Percentiles rank a stretch among this genome's conserved stretches.
phyloP scores from a whole-genome alignment of 2,888 invertebrate species.

The Allygus modestus region DNA sequence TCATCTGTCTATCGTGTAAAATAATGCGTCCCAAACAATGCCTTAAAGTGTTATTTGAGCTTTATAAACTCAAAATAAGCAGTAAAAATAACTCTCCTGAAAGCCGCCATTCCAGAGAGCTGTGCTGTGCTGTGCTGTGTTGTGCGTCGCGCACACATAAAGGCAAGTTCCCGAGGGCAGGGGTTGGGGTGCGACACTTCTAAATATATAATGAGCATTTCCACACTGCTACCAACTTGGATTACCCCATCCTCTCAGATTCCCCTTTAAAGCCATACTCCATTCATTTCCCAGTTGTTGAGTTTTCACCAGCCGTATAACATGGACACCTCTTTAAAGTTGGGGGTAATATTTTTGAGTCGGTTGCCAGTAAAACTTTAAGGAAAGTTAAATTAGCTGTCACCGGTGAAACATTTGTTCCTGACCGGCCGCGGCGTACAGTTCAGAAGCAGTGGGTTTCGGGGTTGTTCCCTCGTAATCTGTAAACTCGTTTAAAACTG shows the following conservation, averaged over 20 bases:
- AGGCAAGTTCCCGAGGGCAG: neutral
- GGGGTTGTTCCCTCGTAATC: neutral
- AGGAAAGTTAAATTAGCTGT: conserved; percentile 31
- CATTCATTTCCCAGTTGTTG: conserved; percentile 10
- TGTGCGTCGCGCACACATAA: neutral
- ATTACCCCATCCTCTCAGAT: neutral
- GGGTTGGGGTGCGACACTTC: conserved; percentile 27
- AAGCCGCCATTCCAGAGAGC: neutral
- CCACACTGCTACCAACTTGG: conserved; percentile 4
- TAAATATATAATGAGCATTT: conserved; percentile 44
- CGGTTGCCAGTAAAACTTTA: neutral
- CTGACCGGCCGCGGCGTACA: neutral
- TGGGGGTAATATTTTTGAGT: neutral
- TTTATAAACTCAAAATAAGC: neutral
- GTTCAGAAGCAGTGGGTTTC: neutral
- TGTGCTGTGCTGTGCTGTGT: neutral
- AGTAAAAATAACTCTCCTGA: neutral
- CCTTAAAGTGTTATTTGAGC: too few relatives aligned
- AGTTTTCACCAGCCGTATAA: neutral
- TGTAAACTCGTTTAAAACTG: neutral
- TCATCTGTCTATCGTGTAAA: too few relatives aligned
- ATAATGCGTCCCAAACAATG: too few relatives aligned
- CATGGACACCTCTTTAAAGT: neutral
- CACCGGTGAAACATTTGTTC: neutral
- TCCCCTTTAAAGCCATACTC: neutral